Conservation (phyloP, 2,113 vertebrate genomes). For the Myotis lucifugus region DNA sequence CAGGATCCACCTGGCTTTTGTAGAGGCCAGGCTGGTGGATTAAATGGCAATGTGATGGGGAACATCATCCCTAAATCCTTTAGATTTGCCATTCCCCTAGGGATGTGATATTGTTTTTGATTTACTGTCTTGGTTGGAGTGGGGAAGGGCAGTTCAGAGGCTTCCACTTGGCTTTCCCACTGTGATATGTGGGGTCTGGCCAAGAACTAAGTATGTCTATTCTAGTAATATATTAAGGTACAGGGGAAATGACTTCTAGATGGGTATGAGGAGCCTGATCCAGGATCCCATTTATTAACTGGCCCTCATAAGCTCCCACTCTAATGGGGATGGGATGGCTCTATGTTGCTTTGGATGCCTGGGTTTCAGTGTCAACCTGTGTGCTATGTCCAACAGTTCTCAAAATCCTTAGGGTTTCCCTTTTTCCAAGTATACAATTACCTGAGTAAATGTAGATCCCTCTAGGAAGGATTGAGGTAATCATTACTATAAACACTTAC, state of each 20-base stretch:
- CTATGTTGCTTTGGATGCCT: not conserved
- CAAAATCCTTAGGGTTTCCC: conserved; percentile 1
- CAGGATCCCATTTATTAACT: not conserved
- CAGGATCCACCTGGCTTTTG: not conserved
- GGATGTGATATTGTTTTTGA: not conserved
- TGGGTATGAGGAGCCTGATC: not conserved
- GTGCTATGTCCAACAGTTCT: not conserved
- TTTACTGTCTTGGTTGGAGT: not conserved
- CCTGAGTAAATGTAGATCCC: not conserved
- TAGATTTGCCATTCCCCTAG: not conserved
- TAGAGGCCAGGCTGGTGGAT: not conserved
- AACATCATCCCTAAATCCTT: not conserved
- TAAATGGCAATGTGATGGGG: not conserved
- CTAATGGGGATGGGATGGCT: not conserved
- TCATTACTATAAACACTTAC: not conserved
- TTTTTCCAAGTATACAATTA: not conserved
- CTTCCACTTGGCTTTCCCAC: not conserved
- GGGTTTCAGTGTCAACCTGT: not conserved
- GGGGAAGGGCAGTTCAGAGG: not conserved
- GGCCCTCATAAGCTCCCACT: not conserved
- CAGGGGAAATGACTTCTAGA: not conserved
- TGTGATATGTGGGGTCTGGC: not conserved
- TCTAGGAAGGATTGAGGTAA: not conserved
- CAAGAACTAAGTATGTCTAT: not conserved
- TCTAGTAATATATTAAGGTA: not conserved